phyloP scores from a whole-genome alignment of 2,113 vertebrate genomes.

The Hippocampus barbouri region DNA sequence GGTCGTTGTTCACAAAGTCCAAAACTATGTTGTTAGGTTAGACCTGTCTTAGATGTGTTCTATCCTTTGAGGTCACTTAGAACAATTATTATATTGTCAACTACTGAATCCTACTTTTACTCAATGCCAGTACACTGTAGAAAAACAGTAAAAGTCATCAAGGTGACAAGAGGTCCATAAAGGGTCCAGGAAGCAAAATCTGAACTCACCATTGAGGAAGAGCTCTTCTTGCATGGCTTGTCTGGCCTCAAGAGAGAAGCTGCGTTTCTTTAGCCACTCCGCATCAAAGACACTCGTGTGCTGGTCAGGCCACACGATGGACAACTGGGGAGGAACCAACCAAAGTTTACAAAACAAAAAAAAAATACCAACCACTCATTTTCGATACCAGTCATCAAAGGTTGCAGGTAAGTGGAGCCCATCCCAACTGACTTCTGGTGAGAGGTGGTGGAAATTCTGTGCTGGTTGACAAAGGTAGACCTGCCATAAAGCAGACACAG shows the following conservation, averaged over 20 bases:
- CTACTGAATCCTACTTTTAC: background rate
- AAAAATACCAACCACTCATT: too few species aligned
- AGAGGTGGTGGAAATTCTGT: background rate
- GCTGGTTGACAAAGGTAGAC: background rate
- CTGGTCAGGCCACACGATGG: constrained; percentile 82
- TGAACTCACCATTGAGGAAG: constrained; percentile 82
- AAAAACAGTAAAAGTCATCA: background rate
- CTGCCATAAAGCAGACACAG: background rate
- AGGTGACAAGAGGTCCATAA: background rate
- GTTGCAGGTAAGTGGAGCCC: background rate
- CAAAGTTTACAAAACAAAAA: background rate
- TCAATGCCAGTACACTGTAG: background rate
- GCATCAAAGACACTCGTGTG: constrained; percentile 85
- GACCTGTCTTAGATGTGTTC: background rate
- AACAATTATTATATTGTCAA: background rate
- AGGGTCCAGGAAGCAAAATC: background rate
- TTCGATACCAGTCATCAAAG: background rate
- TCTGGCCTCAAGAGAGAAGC: constrained; percentile 84
- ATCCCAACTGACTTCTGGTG: background rate
- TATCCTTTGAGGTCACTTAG: background rate
- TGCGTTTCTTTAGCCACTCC: constrained; percentile 86
- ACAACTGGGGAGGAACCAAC: constrained; percentile 71
- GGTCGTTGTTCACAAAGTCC: constrained; percentile 44
- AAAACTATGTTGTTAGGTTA: constrained; percentile 28
- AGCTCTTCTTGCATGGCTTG: constrained; percentile 75